These are phyloP conservation scores for Lycocorax pyrrhopterus DNA, from an alignment of 2,113 vertebrate species.

Conservation along the genomic window DNA sequence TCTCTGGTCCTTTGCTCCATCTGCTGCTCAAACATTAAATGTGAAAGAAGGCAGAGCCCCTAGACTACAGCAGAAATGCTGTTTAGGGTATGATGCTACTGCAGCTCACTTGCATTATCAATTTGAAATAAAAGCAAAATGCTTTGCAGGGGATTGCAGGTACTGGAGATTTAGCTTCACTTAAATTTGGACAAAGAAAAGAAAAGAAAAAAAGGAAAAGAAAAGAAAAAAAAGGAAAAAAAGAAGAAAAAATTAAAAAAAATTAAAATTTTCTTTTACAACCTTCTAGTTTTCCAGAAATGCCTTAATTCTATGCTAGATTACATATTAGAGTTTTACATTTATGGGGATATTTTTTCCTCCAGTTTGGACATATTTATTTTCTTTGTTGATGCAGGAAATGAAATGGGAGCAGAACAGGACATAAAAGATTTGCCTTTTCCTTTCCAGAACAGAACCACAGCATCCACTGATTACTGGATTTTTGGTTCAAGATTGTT, in stretches of 20 bases:
- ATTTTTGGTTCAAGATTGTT: not conserved
- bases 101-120: not conserved
- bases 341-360: not conserved
- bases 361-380: not conserved
- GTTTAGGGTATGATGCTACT: not conserved
- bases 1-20: constrained; percentile 42
- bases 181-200: not conserved
- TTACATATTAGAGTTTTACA: not conserved
- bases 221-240: rapidly evolving
- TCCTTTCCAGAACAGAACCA: not conserved
- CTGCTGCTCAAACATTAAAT: constrained; percentile 37
- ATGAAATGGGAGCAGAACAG: not conserved
- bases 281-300: not conserved
- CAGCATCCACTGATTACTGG: not conserved
- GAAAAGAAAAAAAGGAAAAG: rapidly evolving
- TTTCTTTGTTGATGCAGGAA: not conserved
- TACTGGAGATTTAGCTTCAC: not conserved
- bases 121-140: not conserved
- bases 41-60: not conserved
- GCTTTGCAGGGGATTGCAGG: not conserved
- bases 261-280: not conserved
- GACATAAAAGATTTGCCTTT: not conserved
- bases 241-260: not conserved
- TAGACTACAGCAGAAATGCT: not conserved
- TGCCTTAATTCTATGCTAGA: not conserved